These are phyloP conservation scores for Melanargia galathea DNA, from an alignment of 2,888 invertebrate genomes.

Conservation along the genomic window DNA sequence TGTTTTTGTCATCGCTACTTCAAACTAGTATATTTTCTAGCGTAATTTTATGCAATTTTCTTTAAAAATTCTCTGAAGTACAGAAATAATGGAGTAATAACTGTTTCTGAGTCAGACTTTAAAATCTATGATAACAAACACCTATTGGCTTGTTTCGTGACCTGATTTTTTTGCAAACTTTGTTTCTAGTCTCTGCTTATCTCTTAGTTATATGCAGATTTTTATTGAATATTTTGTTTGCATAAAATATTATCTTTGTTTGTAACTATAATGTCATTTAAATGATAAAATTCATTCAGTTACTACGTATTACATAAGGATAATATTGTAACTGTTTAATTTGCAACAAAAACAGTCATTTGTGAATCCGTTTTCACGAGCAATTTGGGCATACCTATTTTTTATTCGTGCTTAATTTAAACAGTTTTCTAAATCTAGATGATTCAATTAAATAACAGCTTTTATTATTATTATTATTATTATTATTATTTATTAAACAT, in stretches of 20 bases:
- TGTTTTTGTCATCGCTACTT: constrained; percentile 3
- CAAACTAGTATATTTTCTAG: neutral
- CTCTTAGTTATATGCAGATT: neutral
- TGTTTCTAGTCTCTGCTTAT: neutral
- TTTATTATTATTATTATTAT: no score
- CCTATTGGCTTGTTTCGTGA: constrained; percentile 8
- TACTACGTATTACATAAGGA: constrained; percentile 8
- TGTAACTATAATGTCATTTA: constrained; percentile 5
- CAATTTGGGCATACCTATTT: no score
- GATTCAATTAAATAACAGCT: no score
- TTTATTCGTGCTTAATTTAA: no score
- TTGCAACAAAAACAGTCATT: no score
- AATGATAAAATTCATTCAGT: neutral
- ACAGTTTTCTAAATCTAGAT: no score
- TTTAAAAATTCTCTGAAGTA: neutral
- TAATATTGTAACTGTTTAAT: no score
- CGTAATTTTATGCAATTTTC: constrained; percentile 18
- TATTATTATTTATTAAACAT: constrained; percentile 52
- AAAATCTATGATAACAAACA: constrained; percentile 5
- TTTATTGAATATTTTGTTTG: neutral
- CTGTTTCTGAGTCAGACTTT: constrained; percentile 13
- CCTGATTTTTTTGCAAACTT: constrained; percentile 11
- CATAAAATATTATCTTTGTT: neutral
- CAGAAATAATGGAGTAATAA: neutral
- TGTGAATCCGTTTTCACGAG: no score